These are phyloP conservation scores for Homarus gammarus DNA, from an alignment of 2,888 invertebrate species.

Conservation along the genomic window DNA sequence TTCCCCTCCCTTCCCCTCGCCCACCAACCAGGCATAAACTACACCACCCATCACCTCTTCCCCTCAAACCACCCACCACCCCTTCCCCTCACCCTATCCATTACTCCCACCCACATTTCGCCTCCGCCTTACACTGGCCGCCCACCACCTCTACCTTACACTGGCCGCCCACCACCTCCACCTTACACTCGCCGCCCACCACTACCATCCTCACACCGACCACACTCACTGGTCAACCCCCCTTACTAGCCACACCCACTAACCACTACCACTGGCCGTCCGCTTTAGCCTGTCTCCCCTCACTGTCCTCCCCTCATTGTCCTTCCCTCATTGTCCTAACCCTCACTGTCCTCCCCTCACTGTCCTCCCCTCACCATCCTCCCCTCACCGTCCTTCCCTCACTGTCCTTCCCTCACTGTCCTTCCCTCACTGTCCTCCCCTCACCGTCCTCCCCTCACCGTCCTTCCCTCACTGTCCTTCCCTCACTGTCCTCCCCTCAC, in stretches of 20 bases:
- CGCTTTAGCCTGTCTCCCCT: too few species aligned
- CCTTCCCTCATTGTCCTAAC: not conserved
- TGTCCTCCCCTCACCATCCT: not conserved
- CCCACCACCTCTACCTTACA: not conserved
- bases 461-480: not conserved
- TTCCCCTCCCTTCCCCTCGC: not conserved
- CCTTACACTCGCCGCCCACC: not conserved
- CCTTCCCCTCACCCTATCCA: not conserved
- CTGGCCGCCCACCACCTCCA: not conserved
- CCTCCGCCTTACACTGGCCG: not conserved
- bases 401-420: not conserved
- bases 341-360: conserved; percentile 21
- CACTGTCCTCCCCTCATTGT: too few species aligned
- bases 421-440: not conserved
- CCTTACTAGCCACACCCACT: conserved; percentile 7
- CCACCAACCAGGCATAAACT: not conserved
- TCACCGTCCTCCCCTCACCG: not conserved
- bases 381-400: not conserved
- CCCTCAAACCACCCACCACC: not conserved
- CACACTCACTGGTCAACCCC: not conserved
- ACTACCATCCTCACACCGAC: not conserved
- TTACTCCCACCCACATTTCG: too few species aligned
- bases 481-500: not conserved
- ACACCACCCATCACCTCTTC: not conserved
- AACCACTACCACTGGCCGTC: too few species aligned